phyloP scores from a whole-genome alignment of 1,140 invertebrate species.

The Plutomurus gul region DNA sequence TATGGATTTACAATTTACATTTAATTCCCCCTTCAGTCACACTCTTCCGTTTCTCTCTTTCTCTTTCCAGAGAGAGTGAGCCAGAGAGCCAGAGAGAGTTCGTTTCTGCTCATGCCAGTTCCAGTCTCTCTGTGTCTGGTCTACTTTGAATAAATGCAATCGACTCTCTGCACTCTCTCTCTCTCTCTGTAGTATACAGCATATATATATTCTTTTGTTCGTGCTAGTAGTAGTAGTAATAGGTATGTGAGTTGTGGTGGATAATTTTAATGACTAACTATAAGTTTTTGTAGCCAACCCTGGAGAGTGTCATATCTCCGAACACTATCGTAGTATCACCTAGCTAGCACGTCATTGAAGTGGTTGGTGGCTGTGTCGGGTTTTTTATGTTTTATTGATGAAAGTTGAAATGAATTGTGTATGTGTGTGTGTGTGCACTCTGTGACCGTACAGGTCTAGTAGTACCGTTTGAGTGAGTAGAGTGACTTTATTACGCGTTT shows the following conservation, averaged over 20 bases:
- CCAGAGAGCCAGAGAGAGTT: no score
- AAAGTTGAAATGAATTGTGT: not conserved
- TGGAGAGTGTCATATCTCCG: conserved; percentile 15
- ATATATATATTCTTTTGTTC: no score
- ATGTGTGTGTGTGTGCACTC: not conserved
- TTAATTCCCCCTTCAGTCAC: no score
- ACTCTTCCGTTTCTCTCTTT: not conserved
- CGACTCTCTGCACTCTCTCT: no score
- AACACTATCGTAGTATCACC: conserved; percentile 7
- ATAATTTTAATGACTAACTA: conserved; percentile 12
- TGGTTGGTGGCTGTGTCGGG: not conserved
- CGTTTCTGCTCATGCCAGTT: no score
- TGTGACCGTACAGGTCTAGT: not conserved
- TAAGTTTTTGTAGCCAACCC: not conserved
- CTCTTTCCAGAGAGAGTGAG: no score
- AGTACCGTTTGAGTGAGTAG: not conserved
- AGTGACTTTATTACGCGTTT: conserved; percentile 26
- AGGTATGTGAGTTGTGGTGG: no score
- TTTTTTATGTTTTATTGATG: conserved; percentile 5
- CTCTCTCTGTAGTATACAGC: no score
- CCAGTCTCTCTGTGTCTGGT: no score
- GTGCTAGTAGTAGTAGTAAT: no score
- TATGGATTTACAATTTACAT: no score
- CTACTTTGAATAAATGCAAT: no score
- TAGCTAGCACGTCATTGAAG: not conserved